phyloP scores from a whole-genome alignment of 2,888 invertebrate species.

The Pharmacophagus antenor region DNA sequence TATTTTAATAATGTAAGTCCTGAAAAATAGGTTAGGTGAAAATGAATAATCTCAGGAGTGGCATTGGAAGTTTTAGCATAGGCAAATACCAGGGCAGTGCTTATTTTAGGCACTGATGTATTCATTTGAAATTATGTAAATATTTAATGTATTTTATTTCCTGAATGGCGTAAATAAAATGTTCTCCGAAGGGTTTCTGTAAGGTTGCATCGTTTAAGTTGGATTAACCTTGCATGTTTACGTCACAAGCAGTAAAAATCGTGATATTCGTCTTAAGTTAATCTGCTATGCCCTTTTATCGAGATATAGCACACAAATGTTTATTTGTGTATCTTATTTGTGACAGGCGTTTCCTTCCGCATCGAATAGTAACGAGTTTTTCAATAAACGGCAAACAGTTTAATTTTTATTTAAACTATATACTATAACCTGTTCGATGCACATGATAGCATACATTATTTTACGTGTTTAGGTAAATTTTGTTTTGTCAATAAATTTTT shows the following conservation, averaged over 20 bases:
- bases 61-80: no score
- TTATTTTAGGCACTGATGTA: no score
- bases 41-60: no score
- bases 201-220: neutral
- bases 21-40: no score
- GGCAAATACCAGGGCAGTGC: no score
- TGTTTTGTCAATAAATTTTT: neutral
- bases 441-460: neutral
- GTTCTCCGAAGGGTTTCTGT: neutral
- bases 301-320: neutral
- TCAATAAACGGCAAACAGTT: neutral
- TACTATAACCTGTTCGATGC: no score
- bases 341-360: neutral
- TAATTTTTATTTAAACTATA: neutral
- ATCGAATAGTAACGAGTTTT: neutral
- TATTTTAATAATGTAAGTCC: no score
- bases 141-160: neutral
- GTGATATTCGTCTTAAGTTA: constrained; percentile 6
- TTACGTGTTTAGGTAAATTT: neutral
- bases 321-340: neutral
- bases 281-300: neutral
- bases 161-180: neutral
- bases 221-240: constrained; percentile 5
- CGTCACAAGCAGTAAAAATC: constrained; percentile 7
- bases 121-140: neutral